Evolutionary conservation across 2,113 vertebrate genomes (phyloP), one percentile per base, ranked within the genome.

Genomic region (Atrichornis clamosus): DNA sequence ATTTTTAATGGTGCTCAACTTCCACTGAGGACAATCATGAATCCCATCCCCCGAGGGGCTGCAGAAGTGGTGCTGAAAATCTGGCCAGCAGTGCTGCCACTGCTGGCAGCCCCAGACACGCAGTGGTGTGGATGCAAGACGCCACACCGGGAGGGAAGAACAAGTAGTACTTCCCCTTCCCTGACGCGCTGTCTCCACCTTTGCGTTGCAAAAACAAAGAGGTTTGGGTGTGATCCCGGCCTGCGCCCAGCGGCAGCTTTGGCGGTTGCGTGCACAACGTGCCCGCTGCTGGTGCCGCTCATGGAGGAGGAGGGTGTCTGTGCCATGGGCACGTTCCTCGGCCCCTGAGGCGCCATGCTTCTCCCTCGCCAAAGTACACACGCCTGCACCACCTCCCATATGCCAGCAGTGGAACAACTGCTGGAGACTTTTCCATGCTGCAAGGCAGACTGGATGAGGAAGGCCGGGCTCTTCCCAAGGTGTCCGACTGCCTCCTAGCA

Each of bases 201-300:
- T 89, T 91, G 70, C 56, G 68, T 94, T 96, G 95, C 92, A 93
- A 94, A 96, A 91, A 86, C 92, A 94, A 91, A 88, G 79, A 74
- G 69, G 64, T 88, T 86, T 94, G 95, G 92, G 85, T 52, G 92
- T 93, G 95, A 95, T 91, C 87, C 90, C 24, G 55, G 84, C 68
- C 84, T 65, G 70, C 2, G 8, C 91, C 95, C 85, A 74, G 93
- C 84, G 92, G 94, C 95, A 64, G 68, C 84, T 77, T 47, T 23
- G 3, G 85, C 1, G 13, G 79, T 64, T 96, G 87, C 93, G 91
- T 97, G 95, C 72, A 74, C 90, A 97, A 97, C 96, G 95, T 96
- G 95, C 95, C 76, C 22, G 1, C 83, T 93, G 35, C 56, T 44
- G 76, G 83, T 90, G 85, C 64, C 23, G 95, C 87, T 93, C 68